These are phyloP conservation scores for Arctia plantaginis DNA, from an alignment of 2,888 invertebrate species.

Conservation along the genomic window DNA sequence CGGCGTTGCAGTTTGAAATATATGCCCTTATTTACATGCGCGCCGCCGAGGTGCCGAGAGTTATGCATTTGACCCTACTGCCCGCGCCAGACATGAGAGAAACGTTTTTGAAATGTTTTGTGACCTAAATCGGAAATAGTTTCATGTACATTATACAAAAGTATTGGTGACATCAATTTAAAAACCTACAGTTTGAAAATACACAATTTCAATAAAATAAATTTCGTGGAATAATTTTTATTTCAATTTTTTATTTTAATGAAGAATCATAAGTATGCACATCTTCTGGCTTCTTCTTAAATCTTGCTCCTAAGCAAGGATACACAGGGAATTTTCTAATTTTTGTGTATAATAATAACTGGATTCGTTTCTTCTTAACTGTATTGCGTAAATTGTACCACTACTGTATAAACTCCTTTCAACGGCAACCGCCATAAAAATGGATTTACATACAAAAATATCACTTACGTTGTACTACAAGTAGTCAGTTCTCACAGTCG, in stretches of 20 bases:
- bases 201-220: not conserved
- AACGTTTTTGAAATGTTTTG: slow-evolving; percentile 52
- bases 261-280: no score
- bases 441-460: slow-evolving; percentile 42
- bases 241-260: no score
- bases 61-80: slow-evolving; percentile 73
- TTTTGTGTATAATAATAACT: not conserved
- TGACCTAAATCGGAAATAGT: slow-evolving; percentile 32
- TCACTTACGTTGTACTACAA: slow-evolving; percentile 32
- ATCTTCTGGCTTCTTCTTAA: no score
- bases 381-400: slow-evolving; percentile 2
- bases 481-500: slow-evolving; percentile 49
- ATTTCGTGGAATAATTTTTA: not conserved
- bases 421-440: slow-evolving; percentile 22
- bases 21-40: slow-evolving; percentile 76
- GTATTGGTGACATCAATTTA: not conserved
- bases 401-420: slow-evolving; percentile 12
- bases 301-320: no score
- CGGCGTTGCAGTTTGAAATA: slow-evolving; percentile 65
- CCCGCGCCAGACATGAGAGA: slow-evolving; percentile 52
- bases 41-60: slow-evolving; percentile 64
- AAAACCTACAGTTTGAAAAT: not conserved
- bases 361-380: not conserved
- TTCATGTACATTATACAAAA: slow-evolving; percentile 8
- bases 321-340: no score